Base-by-base conservation (phyloP, 2,888 invertebrate species). In the Himalopsyche anomala region DNA sequence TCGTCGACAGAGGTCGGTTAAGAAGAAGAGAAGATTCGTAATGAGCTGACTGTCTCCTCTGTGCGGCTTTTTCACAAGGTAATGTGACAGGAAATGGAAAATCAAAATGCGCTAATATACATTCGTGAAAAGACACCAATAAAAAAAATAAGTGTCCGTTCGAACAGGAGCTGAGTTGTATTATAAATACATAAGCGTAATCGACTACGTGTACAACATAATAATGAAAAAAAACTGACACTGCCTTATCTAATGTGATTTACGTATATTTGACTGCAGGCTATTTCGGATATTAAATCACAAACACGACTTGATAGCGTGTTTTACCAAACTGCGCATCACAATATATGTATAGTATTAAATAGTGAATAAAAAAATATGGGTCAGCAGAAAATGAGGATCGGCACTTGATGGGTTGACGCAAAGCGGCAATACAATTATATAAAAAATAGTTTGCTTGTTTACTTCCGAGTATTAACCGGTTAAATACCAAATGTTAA, bases 351-450 rank as follows among this genome's bases (percentile, higher is more conserved):
- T 28, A 15, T 74, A 74, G 5, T 12, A 74, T 12, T 15, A 12
- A 74, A 74, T 15, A 74, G 11, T 5, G 15, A 36, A 74, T 9
- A 36, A 74, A 74, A 74, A 1, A 45, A 74, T 74, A 36, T 38
- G 38, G 74, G 74, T 74, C 74, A 74, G 51, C 51, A 15, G 1
- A 51, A 51, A 74, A 74, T 36, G 36, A 38, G 74, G 74, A 15
- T 74, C 74, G 74, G 74, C 74, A 74, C 74, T 74, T 36, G 74
- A 36, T 36, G 74, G 74, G 74, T 36, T 74, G 28, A 36, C 12
- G 74, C 36, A 36, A 74, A 74, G 74, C 74, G 74, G 74, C 74
- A 74, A 36, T 74, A 74, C 36, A 74, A 74, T 74, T 74, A 74
- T 74, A 19, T 62, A 28, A 62, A 62, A 62, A 62, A 62, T 19